Base-by-base conservation (phyloP, 1,140 invertebrate species). In the Teleogryllus occipitalis region DNA sequence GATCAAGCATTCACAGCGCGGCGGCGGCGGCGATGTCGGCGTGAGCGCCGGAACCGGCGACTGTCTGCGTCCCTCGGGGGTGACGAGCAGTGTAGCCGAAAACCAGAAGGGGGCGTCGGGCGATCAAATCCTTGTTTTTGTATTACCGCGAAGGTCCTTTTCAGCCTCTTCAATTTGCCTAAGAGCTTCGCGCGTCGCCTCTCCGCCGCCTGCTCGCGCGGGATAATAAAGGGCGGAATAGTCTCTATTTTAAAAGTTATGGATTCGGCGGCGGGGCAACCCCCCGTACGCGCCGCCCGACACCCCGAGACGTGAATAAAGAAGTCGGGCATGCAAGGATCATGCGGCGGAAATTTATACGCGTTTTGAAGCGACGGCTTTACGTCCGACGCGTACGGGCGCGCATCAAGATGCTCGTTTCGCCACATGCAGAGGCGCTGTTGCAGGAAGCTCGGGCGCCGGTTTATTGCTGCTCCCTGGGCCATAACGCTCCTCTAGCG, bases 171-270 rank as follows among this genome's bases (percentile, higher is more conserved):
- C 54, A 65, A 65, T 65, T 65, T 65, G 54, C 10, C 54, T 65
- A 65, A 65, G 54, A 65, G 54, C 54, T 65, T 18, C 10, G 54
- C 54, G 18, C 54, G 54, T 18, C 54, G 18, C 54, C 15, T 65
- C 18, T 7, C 2, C 54, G 54, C 10, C 54, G 54, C 54, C 7
- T 39, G 27, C 27, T 14, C 54, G 54, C 27, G 54, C 54, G 18
- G 7, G 54, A 65, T 65, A 65, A 65, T 65, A 65, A 65, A 65
- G 18, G 54, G 18, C 10, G 54, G 7, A 65, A 65, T 65, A 65
- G 54, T 65, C 54, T 65, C 54, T 65, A 65, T 65, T 65, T 65
- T 65, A 65, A 65, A 65, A 65, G 54, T 65, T 65, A 65, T 65
- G 54, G 54, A 65, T 65, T 18, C 18, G 27, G 27, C 27, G 27